These are phyloP conservation scores for Chloroceryle aenea DNA, from an alignment of 2,113 vertebrate species.

Conservation along the genomic window DNA sequence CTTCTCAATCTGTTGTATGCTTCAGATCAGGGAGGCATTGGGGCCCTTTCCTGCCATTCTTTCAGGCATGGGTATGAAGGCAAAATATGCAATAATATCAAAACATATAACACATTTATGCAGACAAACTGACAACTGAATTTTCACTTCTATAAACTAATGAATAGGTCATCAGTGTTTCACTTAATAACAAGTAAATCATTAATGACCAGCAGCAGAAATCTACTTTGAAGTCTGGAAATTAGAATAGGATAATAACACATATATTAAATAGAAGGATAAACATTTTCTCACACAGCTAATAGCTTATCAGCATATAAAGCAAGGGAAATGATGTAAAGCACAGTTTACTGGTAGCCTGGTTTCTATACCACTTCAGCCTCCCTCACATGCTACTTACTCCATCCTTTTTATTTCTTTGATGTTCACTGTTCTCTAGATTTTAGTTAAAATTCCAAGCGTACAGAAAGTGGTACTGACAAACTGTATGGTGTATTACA, in stretches of 20 bases:
- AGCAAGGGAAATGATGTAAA: background rate
- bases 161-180: background rate
- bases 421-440: background rate
- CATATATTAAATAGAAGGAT: background rate
- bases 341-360: background rate
- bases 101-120: background rate
- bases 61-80: background rate
- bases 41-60: background rate
- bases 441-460: background rate
- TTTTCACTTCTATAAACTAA: background rate
- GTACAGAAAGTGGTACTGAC: background rate
- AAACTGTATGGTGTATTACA: background rate
- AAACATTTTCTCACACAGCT: background rate
- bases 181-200: background rate
- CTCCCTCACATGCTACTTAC: background rate
- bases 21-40: background rate
- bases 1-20: slow-evolving; percentile 40
- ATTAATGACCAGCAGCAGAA: background rate
- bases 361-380: background rate
- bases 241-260: background rate
- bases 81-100: background rate
- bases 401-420: background rate
- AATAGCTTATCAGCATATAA: background rate
- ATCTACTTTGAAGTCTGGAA: background rate
- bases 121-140: background rate